Evolutionary conservation across 2,797 vertebrate genomes (phyloP), one percentile per base, ranked within the genome.

Genomic region (Serranus cabrilla): DNA sequence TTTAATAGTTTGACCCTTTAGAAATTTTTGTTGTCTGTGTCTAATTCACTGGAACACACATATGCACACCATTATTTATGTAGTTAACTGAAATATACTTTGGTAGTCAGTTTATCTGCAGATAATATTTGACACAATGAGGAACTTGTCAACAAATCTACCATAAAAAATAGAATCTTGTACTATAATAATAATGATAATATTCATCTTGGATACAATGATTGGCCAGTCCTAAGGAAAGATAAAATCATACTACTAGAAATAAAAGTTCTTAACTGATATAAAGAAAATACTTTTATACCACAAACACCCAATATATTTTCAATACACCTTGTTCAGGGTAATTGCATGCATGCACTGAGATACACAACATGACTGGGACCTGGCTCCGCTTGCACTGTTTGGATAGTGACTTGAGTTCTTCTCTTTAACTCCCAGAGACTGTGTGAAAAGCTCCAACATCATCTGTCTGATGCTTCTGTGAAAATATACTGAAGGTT

Each of bases 291-390:
- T 91, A 95, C 90, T 90, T 88, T 79, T 87, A 87, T 88, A 94
- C 87, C 92, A 95, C 94, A 93, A 94, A 95, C 93, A 95, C 86
- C 85, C 92, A 92, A 93, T 94, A 94, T 94, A 93, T 94, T 91
- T 87, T 91, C 92, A 92, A 88, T 90, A 94, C 91, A 93, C 93
- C 88, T 95, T 95, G 86, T 91, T 94, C 86, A 93, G 92, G 91
- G 91, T 92, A 91, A 91, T 92, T 92, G 92, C 95, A 95, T 94
- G 95, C 95, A 96, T 96, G 95, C 95, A 92, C 93, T 91, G 90
- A 94, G 89, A 89, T 93, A 94, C 93, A 95, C 92, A 87, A 95
- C 91, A 87, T 89, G 87, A 84, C 92, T 91, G 93, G 93, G 78
- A 51, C 72, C 54, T 67, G 91, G 91, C 94, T 95, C 93, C 94